Evolutionary conservation across 2,888 invertebrate genomes (phyloP), one percentile per base, ranked within the genome.

Genomic region (Phorcus lineatus): DNA sequence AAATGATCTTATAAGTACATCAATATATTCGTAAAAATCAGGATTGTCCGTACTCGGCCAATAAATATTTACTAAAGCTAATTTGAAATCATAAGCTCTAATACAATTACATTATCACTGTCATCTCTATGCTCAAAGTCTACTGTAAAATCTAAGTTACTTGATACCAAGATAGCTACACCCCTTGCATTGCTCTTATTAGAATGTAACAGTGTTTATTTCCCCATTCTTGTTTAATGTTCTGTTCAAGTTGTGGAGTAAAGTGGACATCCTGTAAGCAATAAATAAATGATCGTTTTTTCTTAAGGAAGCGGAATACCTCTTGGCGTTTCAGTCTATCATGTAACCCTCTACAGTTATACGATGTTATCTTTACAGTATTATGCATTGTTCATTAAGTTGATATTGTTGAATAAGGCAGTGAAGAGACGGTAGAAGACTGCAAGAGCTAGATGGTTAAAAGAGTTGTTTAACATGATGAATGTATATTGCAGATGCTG

Each of bases 11-110:
- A 80, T 62, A 11, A 6, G 13, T 9, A 31, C 31, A 24, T 17
- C 19, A n/a, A 80, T 0, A 24, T 28, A 31, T 24, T 80, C 66
- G 24, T 57, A 76, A 55, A 81, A 81, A 11, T 75, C 67, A 36
- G 80, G 80, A 1, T 47, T 28, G 53, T 82, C 79, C 13, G n/a
- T 17, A 75, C 74, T 80, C 7, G 80, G 77, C 7, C 79, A 70
- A 78, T 80, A 82, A 22, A 82, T 19, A 66, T 31, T 74, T 36
- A 82, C 47, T 0, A 81, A n/a, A 16, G 76, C 77, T 55, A 79
- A 22, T 9, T 7, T 79, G 19, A 57, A 24, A 0, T 47, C 9
- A 40, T 47, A n/a, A 75, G 31, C 16, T 36, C 52, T 22, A 52
- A n/a, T n/a, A n/a, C 57, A 1, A 75, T 22, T 16, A 57, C 31